Conservation (phyloP, 2,113 vertebrate genomes). For the Festucalex cinctus region DNA sequence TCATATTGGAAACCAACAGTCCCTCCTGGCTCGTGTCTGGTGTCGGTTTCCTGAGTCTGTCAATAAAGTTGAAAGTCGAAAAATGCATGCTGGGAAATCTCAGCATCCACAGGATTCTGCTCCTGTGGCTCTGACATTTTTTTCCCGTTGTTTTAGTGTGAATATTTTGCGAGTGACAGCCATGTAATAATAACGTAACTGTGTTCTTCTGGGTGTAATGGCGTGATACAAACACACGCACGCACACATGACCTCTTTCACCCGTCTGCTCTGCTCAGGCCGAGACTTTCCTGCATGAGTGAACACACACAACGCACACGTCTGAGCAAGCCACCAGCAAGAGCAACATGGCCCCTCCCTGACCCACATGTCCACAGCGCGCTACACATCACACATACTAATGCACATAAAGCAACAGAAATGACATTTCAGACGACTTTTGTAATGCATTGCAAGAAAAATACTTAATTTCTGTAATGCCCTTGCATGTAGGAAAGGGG, state of each 20-base stretch:
- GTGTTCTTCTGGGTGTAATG: slow-evolving; percentile 15
- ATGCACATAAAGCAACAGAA: not conserved
- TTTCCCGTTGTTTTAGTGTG: slow-evolving; percentile 28
- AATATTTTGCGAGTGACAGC: slow-evolving; percentile 21
- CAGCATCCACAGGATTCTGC: not conserved
- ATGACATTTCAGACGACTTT: not conserved
- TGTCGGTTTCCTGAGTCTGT: not conserved
- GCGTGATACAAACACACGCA: slow-evolving; percentile 1
- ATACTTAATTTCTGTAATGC: too few relatives aligned
- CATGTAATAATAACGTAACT: slow-evolving; percentile 12
- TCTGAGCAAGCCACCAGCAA: slow-evolving; percentile 14
- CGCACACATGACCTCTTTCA: slow-evolving; percentile 35
- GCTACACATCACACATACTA: slow-evolving; percentile 8
- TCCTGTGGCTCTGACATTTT: slow-evolving; percentile 36
- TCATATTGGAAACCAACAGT: not conserved
- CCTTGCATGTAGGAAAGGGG: not conserved
- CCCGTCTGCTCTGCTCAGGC: slow-evolving; percentile 21
- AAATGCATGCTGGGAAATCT: not conserved
- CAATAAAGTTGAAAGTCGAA: not conserved
- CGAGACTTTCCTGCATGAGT: slow-evolving; percentile 49
- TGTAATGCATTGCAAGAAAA: not conserved
- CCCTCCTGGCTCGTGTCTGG: not conserved
- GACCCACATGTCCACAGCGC: slow-evolving; percentile 48
- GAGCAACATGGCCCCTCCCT: slow-evolving; percentile 24
- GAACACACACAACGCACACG: slow-evolving; percentile 47